Conservation (phyloP, 2,888 invertebrate genomes). For the Habroteleia sp. region DNA sequence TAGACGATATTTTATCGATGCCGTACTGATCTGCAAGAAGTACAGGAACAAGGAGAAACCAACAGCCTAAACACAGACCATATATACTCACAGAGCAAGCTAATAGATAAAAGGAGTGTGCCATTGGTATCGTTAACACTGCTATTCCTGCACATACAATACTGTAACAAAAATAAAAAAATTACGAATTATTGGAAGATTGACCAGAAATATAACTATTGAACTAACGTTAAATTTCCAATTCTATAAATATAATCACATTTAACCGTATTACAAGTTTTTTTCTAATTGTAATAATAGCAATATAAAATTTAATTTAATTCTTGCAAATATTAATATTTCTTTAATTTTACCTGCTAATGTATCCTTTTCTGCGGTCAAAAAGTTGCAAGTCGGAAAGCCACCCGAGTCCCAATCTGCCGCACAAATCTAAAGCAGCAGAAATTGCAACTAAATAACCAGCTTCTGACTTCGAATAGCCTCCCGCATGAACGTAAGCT, state of each 20-base stretch:
- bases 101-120: conserved; percentile 85
- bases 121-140: conserved; percentile 86
- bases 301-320: too few relatives aligned
- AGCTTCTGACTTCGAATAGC: conserved; percentile 84
- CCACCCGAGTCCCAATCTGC: conserved; percentile 88
- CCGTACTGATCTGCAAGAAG: conserved; percentile 88
- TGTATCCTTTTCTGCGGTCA: conserved; percentile 87
- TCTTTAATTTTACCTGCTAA: conserved; percentile 87
- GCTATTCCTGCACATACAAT: conserved; percentile 87
- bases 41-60: conserved; percentile 89
- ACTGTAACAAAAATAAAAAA: conserved; percentile 79
- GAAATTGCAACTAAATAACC: conserved; percentile 89
- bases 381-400: conserved; percentile 88
- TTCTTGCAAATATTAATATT: background rate
- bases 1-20: conserved; percentile 88
- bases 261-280: too few relatives aligned
- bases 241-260: too few relatives aligned
- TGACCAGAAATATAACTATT: too few relatives aligned
- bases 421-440: conserved; percentile 87
- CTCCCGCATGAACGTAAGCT: conserved; percentile 86
- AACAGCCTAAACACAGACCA: conserved; percentile 88
- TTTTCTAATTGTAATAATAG: too few relatives aligned
- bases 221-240: too few relatives aligned
- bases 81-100: conserved; percentile 86
- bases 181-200: background rate